Evolutionary conservation across 2,113 vertebrate genomes (phyloP), one percentile per base, ranked within the genome.

Genomic region (Atlantisia rogersi): DNA sequence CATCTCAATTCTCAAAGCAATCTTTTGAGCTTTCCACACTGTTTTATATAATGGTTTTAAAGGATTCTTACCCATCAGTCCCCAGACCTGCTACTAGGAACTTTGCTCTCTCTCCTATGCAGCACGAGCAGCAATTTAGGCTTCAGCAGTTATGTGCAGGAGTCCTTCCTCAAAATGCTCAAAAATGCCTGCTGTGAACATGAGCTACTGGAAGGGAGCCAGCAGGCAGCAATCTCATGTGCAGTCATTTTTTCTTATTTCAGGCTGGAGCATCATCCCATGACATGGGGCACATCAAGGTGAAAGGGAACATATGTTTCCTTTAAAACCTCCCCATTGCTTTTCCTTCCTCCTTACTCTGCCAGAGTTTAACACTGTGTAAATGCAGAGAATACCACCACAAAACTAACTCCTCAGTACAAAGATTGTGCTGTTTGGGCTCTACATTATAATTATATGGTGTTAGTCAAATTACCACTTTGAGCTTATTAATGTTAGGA

Each of bases 131-230:
- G 12, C 35, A 79, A 60, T 77, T 75, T 40, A 79, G 35, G 67
- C 63, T 94, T 79, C 77, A 74, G 53, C 5, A 77, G 35, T 73
- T 77, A 53, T 22, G 37, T 70, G 81, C 44, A 79, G 48, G 26
- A 93, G n/a, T 4, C 1, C 40, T 52, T 86, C n/a, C 74, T 90
- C 94, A 83, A 70, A 88, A 88, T 5, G 2, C 44, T 93, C 74
- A 84, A 86, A 77, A 89, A 75, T 6, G 56, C 25, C 9, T 95
- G 76, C 92, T 90, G 88, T 79, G 88, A 88, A 78, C 83, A 86
- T 4, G 65, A 83, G 52, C 48, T 48, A 55, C 6, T 53, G 81
- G 89, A 79, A 95, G 21, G 48, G 53, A 91, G 93, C 81, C 94
- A 97, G 86, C 20, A 86, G 74, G 74, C 91, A 91, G 73, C 83